phyloP scores from a whole-genome alignment of 2,888 invertebrate genomes.

The Hemistola chrysoprasaria region DNA sequence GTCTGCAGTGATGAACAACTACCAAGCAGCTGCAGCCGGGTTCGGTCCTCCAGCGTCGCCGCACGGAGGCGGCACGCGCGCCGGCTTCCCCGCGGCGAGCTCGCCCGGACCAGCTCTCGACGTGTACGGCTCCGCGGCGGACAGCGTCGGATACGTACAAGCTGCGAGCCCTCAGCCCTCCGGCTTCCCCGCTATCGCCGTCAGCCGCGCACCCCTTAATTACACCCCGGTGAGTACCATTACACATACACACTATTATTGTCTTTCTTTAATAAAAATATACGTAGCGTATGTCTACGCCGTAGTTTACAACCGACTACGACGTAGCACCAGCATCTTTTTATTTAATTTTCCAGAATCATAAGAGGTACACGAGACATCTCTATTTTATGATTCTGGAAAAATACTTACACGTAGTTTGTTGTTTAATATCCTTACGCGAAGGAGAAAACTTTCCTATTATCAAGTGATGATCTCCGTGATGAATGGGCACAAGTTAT shows the following conservation, averaged over 20 bases:
- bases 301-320: too few species aligned
- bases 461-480: conserved; percentile 40
- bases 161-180: conserved; percentile 98
- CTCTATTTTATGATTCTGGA: too few species aligned
- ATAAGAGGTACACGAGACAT: too few species aligned
- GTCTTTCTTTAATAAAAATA: too few species aligned
- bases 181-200: conserved; percentile 96
- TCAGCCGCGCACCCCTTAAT: conserved; percentile 96
- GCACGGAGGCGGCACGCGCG: conserved; percentile 87
- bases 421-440: not conserved
- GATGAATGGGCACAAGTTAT: conserved; percentile 81
- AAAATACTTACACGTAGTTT: too few species aligned
- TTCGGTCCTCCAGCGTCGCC: conserved; percentile 93
- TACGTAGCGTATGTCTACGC: too few species aligned
- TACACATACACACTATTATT: too few species aligned
- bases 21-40: conserved; percentile 92
- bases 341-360: too few species aligned
- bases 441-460: conserved; percentile 8
- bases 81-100: conserved; percentile 94
- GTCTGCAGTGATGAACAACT: conserved; percentile 96
- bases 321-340: too few species aligned
- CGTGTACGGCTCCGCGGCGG: conserved; percentile 95
- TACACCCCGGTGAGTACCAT: conserved; percentile 91
- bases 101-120: conserved; percentile 96
- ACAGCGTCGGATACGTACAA: conserved; percentile 97